phyloP scores from a whole-genome alignment of 2,888 invertebrate genomes.

The Parnassius mnemosyne region DNA sequence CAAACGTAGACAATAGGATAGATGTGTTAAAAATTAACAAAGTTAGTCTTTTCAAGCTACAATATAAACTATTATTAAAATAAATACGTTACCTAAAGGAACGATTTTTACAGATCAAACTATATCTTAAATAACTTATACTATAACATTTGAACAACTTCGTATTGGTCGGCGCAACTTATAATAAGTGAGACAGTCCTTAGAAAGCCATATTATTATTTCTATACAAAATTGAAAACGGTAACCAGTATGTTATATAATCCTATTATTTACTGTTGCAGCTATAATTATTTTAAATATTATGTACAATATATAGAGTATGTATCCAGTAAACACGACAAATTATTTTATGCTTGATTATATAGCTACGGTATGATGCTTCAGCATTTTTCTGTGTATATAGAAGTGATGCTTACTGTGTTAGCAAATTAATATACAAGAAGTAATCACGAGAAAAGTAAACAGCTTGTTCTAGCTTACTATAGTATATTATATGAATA shows the following conservation, averaged over 20 bases:
- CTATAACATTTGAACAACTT: conserved; percentile 39
- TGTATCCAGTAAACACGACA: conserved; percentile 7
- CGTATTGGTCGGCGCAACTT: conserved; percentile 57
- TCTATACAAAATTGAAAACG: conserved; percentile 26
- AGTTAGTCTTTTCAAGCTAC: conserved; percentile 12
- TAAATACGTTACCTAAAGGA: conserved; percentile 40
- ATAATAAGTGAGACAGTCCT: conserved; percentile 34
- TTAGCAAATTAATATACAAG: not conserved
- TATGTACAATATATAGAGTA: conserved; percentile 25
- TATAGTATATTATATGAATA: no score
- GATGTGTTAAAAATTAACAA: conserved; percentile 18
- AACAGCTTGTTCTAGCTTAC: not conserved
- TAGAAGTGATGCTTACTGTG: not conserved
- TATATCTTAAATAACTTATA: conserved; percentile 41
- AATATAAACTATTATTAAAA: conserved; percentile 18
- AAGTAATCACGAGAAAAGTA: not conserved
- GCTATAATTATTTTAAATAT: conserved; percentile 18
- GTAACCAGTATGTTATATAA: conserved; percentile 10
- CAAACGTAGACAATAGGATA: conserved; percentile 1
- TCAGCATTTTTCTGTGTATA: not conserved
- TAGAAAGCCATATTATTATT: conserved; percentile 26
- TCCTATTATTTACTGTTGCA: conserved; percentile 23
- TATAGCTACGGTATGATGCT: conserved; percentile 21
- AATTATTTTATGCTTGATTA: conserved; percentile 10
- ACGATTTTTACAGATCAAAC: conserved; percentile 42